phyloP scores from a whole-genome alignment of 2,888 invertebrate species.

The Leptinotarsa rubiginosa region DNA sequence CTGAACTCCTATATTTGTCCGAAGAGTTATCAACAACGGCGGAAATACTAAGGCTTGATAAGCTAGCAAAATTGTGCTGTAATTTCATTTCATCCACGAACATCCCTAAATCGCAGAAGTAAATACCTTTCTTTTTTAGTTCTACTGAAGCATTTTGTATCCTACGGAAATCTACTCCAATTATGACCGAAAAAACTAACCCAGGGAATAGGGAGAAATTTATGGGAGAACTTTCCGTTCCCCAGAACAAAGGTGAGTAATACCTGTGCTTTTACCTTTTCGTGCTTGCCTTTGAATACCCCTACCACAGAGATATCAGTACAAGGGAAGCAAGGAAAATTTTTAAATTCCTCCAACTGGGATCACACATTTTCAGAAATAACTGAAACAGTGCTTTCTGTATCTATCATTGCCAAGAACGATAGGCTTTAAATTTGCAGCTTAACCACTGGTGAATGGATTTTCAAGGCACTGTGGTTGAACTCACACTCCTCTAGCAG shows the following conservation, averaged over 20 bases:
- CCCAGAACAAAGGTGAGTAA: neutral
- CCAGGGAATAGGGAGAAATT: neutral
- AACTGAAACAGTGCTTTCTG: neutral
- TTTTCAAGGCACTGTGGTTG: neutral
- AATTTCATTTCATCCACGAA: neutral
- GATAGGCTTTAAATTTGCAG: neutral
- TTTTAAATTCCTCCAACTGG: neutral
- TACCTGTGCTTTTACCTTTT: slow-evolving; percentile 2
- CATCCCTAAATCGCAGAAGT: neutral
- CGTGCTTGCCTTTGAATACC: neutral
- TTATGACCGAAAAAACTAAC: neutral
- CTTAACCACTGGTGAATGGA: no score
- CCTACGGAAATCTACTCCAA: neutral
- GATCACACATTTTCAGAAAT: neutral
- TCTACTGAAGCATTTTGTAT: neutral
- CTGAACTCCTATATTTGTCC: neutral
- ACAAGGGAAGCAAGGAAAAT: neutral
- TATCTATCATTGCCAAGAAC: slow-evolving; percentile 2
- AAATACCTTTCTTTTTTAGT: neutral
- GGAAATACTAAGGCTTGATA: no score
- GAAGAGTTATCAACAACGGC: neutral
- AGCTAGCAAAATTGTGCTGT: neutral
- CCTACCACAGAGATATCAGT: neutral
- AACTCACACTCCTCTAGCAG: neutral
- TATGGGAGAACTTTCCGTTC: neutral